A percentile compares a stretch with the other conserved stretches of the same genome.
These are phyloP conservation scores for Australoheros facetus DNA, from an alignment of 2,797 vertebrate species.

Conservation along the genomic window DNA sequence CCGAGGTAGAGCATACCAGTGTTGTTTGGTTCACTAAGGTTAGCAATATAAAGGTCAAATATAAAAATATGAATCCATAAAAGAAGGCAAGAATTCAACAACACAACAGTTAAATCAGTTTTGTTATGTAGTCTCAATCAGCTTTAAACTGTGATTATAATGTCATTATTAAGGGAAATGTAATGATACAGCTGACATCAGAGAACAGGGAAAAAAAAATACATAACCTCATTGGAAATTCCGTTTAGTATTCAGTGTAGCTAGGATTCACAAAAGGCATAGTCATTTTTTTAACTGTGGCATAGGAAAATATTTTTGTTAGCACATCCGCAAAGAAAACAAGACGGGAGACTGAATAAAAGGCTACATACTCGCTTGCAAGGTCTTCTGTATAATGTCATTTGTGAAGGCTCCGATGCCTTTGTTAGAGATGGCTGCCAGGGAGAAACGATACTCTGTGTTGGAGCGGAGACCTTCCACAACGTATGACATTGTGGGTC, in stretches of 20 bases:
- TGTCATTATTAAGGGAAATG: slow-evolving; percentile 49
- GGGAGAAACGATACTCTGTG: slow-evolving; percentile 93
- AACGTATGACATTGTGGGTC: slow-evolving; percentile 86
- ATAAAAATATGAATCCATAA: slow-evolving; percentile 17
- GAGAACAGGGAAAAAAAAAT: slow-evolving; percentile 16
- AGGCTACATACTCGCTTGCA: slow-evolving; percentile 97
- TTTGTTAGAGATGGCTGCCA: slow-evolving; percentile 93
- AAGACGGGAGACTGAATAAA: slow-evolving; percentile 53
- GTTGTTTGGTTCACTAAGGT: slow-evolving; percentile 1
- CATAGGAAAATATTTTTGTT: slow-evolving; percentile 48
- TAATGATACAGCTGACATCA: slow-evolving; percentile 24
- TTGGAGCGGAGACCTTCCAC: slow-evolving; percentile 93
- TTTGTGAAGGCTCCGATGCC: slow-evolving; percentile 97
- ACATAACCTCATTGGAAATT: slow-evolving; percentile 28
- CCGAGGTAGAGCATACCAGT: slow-evolving; percentile 5
- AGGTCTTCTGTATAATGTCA: slow-evolving; percentile 92
- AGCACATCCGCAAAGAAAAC: slow-evolving; percentile 43
- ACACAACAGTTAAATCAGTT: slow-evolving; percentile 13
- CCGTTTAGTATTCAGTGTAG: background rate
- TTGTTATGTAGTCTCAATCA: slow-evolving; percentile 13
- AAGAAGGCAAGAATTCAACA: slow-evolving; percentile 17
- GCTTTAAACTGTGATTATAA: slow-evolving; percentile 44
- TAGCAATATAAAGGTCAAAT: slow-evolving; percentile 21
- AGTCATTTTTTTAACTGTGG: slow-evolving; percentile 12
- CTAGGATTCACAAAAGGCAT: slow-evolving; percentile 8